Conservation (phyloP, 2,113 vertebrate species). For the Centropus bengalensis region DNA sequence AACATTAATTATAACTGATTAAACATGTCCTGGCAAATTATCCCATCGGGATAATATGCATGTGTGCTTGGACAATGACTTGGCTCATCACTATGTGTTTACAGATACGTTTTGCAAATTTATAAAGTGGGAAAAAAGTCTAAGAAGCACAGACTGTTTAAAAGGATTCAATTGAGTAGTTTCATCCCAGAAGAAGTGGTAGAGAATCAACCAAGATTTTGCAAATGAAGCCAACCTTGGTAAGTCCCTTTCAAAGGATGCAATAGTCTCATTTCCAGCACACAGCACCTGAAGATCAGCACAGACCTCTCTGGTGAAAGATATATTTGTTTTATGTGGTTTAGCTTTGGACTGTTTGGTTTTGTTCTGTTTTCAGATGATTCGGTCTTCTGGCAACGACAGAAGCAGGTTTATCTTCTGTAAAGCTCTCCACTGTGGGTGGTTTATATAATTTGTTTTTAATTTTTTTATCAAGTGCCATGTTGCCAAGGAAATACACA, state of each 20-base stretch:
- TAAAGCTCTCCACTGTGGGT: slow-evolving; percentile 23
- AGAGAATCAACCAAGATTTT: neutral
- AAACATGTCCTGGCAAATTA: neutral
- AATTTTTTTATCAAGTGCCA: slow-evolving; percentile 57
- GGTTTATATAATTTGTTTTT: slow-evolving; percentile 66
- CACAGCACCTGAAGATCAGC: neutral
- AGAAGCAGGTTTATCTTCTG: slow-evolving; percentile 28
- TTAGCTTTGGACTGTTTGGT: neutral
- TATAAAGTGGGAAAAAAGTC: neutral
- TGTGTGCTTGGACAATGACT: neutral
- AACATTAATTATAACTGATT: neutral
- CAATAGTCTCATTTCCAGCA: neutral
- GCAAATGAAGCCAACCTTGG: neutral
- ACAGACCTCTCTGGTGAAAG: neutral
- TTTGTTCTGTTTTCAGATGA: slow-evolving; percentile 53
- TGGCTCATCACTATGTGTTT: neutral
- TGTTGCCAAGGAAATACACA: slow-evolving; percentile 64
- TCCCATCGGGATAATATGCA: neutral
- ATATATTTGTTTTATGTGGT: neutral
- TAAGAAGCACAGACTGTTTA: neutral
- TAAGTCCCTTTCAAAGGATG: neutral
- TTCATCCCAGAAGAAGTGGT: neutral
- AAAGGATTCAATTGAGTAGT: neutral
- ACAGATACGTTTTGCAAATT: neutral
- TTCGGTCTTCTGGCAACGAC: neutral